Evolutionary conservation across 2,113 vertebrate genomes (phyloP), one percentile per base, ranked within the genome.

Genomic region (Chloebia gouldiae): DNA sequence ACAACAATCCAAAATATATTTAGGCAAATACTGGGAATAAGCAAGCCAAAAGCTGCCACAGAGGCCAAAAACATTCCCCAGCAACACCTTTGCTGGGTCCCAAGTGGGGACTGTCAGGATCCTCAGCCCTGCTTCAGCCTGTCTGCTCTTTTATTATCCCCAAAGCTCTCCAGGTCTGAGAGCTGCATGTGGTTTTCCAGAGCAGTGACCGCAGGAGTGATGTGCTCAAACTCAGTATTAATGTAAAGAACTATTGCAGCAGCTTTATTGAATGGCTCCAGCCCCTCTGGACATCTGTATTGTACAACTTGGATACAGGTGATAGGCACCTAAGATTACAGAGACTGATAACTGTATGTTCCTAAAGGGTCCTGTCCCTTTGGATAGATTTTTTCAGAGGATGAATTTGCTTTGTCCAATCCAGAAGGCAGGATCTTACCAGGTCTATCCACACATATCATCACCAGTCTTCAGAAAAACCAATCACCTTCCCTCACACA

Each of bases 241-340:
- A 95, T 92, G 94, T 83, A 81, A 86, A 42, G 90, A 92, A 69
- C 86, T 22, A 75, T 57, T 95, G 86, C 82, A 95, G 86, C 82
- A 86, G 92, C 69, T 86, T 94, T 96, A 96, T 88, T 88, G 93
- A 97, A 92, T 23, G 80, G 37, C 57, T 93, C 44, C 8, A 2
- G 56, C 61, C 82, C 27, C 54, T 86, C 92, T 91, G 92, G 90
- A 88, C 92, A 96, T 96, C 92, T 88, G 56, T 96, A 94, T 94
- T 56, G 86, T 63, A 76, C 93, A 33, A 17, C 80, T 61, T 76
- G 93, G 88, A 60, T 47, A 50, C 90, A 95, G 86, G 95, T 94
- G 93, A 96, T 94, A 79, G 95, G 88, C 95, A 97, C 93, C 94
- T 61, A 51, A 96, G 95, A 96, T 96, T 61, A 93, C 64, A 76